Evolutionary conservation across 2,113 vertebrate genomes (phyloP).

Genomic region (Geococcyx californianus): DNA sequence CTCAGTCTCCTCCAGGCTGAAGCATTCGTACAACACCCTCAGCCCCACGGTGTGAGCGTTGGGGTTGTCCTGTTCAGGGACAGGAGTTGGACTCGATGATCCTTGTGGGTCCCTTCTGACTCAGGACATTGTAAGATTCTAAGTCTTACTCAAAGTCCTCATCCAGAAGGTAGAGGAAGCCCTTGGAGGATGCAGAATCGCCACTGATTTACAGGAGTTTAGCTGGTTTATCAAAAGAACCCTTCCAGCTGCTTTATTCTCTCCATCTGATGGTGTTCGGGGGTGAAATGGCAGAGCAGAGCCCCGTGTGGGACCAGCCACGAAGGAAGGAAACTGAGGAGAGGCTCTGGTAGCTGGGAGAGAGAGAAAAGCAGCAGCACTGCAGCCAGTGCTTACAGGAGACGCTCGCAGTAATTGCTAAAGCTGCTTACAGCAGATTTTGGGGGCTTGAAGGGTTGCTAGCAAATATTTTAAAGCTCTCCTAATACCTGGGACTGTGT

Average conservation of each 20-base stretch:
- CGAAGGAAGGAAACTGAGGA: neutral
- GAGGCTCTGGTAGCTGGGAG: neutral
- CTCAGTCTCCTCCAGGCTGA: no score
- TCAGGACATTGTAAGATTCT: neutral
- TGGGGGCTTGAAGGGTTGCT: neutral
- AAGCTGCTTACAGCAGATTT: neutral
- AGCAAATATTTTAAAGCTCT: neutral
- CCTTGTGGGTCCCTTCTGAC: no score
- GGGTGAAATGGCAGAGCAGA: neutral
- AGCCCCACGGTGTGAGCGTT: no score
- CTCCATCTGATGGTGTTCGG: neutral
- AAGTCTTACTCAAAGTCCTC: neutral
- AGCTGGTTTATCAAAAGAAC: neutral
- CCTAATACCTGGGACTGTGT: neutral
- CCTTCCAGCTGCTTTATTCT: neutral
- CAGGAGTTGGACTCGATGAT: no score
- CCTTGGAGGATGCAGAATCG: neutral
- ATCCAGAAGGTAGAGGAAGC: neutral
- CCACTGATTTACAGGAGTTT: neutral
- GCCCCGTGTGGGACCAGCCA: neutral
- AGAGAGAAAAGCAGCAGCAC: neutral
- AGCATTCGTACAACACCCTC: no score
- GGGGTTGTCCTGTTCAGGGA: no score
- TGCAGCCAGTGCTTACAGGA: accelerated
- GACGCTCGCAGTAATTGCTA: neutral